Percentiles rank a stretch among this genome's conserved stretches.
Conservation (phyloP, 2,113 vertebrate genomes). For the Tringa solitaria region DNA sequence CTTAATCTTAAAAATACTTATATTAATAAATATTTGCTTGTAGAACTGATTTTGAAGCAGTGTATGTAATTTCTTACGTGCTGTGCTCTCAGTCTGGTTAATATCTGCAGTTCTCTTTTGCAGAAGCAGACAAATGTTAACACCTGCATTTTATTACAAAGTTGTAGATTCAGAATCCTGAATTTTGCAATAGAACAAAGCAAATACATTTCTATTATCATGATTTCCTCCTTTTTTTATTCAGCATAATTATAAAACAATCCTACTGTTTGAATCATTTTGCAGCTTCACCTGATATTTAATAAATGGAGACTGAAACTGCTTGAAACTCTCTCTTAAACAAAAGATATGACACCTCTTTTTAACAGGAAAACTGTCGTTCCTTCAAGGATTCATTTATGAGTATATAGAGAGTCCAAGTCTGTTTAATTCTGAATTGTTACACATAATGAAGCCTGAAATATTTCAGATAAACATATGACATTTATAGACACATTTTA, state of each 20-base stretch:
- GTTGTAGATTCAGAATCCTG: neutral
- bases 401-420: neutral
- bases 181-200: neutral
- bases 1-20: neutral
- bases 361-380: neutral
- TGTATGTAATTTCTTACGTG: neutral
- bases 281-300: neutral
- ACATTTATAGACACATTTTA: neutral
- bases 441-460: neutral
- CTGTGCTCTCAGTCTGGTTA: neutral
- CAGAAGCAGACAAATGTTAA: neutral
- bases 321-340: neutral
- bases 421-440: neutral
- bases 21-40: neutral
- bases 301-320: neutral
- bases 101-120: neutral
- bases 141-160: neutral
- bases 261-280: neutral
- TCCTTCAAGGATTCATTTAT: neutral
- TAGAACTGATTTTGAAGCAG: neutral
- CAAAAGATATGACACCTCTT: neutral
- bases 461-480: neutral
- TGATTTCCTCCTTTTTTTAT: neutral
- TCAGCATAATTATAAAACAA: neutral
- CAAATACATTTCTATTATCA: neutral